Evolutionary conservation across 2,113 vertebrate species (phyloP).

Genomic region (Trachemys scripta): DNA sequence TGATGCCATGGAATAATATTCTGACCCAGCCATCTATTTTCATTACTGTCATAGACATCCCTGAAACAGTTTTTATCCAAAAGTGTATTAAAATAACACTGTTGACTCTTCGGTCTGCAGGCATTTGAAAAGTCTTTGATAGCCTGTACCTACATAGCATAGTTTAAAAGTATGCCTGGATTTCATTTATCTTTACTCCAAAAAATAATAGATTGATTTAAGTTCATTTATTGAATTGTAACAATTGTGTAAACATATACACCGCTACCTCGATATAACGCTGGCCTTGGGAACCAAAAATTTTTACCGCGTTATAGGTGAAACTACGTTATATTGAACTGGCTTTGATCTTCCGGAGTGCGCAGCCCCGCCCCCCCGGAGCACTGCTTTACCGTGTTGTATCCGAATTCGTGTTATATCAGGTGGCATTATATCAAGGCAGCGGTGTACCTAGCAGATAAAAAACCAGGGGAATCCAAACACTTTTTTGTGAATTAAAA

Average conservation of each 20-base stretch:
- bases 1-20: neutral
- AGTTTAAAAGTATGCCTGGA: neutral
- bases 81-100: neutral
- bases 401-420: too few species aligned
- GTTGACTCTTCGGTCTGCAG: neutral
- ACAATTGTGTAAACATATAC: neutral
- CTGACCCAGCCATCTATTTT: neutral
- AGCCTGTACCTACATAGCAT: neutral
- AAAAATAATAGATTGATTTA: neutral
- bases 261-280: too few species aligned
- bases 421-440: too few species aligned
- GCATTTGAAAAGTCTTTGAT: neutral
- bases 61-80: neutral
- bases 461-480: conserved; percentile 25
- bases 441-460: neutral
- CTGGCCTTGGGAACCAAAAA: too few species aligned
- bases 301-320: too few species aligned
- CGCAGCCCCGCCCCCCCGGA: too few species aligned
- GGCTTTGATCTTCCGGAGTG: too few species aligned
- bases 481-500: neutral
- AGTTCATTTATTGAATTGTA: conserved; percentile 10
- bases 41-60: neutral
- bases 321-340: too few species aligned
- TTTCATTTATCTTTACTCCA: neutral
- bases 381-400: too few species aligned